These are phyloP conservation scores for Apantesis nais DNA, from an alignment of 2,888 invertebrate species.

Conservation along the genomic window DNA sequence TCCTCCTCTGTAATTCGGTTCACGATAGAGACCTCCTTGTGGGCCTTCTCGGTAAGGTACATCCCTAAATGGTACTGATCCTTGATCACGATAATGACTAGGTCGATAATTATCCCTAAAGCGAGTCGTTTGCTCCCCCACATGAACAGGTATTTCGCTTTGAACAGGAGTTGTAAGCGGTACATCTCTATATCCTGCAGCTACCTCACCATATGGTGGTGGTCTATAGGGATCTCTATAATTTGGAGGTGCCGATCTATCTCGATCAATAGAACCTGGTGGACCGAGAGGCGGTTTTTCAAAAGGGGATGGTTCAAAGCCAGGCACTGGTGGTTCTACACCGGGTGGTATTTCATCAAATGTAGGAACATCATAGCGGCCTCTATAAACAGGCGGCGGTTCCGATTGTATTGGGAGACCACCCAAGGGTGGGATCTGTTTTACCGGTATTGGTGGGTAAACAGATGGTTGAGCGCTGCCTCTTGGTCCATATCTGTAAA, in stretches of 20 bases:
- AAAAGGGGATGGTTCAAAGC: conserved; percentile 86
- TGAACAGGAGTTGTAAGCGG: conserved; percentile 59
- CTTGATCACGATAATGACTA: conserved; percentile 73
- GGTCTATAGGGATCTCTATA: conserved; percentile 75
- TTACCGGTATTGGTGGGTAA: conserved; percentile 70
- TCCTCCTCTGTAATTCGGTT: conserved; percentile 69
- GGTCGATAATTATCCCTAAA: conserved; percentile 76
- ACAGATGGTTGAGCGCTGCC: conserved; percentile 66
- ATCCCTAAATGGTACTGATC: conserved; percentile 70
- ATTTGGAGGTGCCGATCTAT: conserved; percentile 69
- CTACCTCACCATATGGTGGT: conserved; percentile 68
- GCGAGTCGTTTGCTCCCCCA: conserved; percentile 68
- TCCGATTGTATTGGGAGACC: conserved; percentile 64
- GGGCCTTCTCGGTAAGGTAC: conserved; percentile 68
- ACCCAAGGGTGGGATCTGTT: conserved; percentile 69
- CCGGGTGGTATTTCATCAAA: conserved; percentile 87
- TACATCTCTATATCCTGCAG: conserved; percentile 66
- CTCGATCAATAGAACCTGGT: conserved; percentile 68
- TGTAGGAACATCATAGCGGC: conserved; percentile 75
- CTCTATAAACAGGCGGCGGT: conserved; percentile 71
- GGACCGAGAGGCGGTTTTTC: conserved; percentile 78
- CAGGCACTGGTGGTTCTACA: conserved; percentile 87
- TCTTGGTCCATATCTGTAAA: conserved; percentile 79
- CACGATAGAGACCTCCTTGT: conserved; percentile 65
- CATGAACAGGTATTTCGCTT: conserved; percentile 76